phyloP scores from a whole-genome alignment of 2,113 vertebrate genomes.

The mouse (Mus musculus) region GRCm39 chr7:87848501-87849000 shows the following conservation, averaged over 20 bases:
- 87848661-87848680: not conserved
- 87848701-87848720: slow-evolving; percentile 11
- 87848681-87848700: not conserved
- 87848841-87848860: too few species aligned
- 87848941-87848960: not conserved
- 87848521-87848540: not conserved
- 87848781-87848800: not conserved
- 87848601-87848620: not conserved
- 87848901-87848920: not conserved
- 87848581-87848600: not conserved
- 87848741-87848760: not conserved
- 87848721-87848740: not conserved
- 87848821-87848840: not conserved
- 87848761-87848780: not conserved
- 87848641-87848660: not conserved
- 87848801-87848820: not conserved
- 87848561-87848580: not conserved
- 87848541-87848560: not conserved
- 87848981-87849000: too few species aligned
- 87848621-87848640: not conserved
- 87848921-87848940: not conserved
- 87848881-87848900: not conserved
- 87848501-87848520: not conserved
- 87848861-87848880: not conserved
- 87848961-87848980: not conserved